These are phyloP conservation scores for Listrodromus nycthemerus DNA, from an alignment of 2,888 invertebrate species.

Conservation along the genomic window DNA sequence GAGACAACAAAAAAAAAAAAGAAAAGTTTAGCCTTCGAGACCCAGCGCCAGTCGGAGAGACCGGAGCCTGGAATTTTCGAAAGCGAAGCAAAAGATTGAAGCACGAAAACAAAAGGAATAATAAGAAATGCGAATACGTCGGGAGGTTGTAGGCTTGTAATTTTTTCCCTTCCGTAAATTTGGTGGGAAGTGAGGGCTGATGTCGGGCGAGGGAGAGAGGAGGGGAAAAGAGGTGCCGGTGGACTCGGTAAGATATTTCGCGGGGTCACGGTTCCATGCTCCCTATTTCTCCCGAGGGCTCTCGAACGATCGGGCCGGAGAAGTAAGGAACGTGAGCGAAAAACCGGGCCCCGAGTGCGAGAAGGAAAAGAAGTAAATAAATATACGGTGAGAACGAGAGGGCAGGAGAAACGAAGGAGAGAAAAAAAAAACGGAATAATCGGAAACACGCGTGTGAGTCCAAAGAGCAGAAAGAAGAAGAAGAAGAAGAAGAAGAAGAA, in stretches of 20 bases:
- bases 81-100: constrained; percentile 14
- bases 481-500: constrained; percentile 2
- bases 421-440: constrained; percentile 41
- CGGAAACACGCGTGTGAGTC: constrained; percentile 50
- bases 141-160: constrained; percentile 31
- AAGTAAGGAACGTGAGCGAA: constrained; percentile 27
- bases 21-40: neutral
- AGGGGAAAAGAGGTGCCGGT: neutral
- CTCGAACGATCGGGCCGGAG: constrained; percentile 26
- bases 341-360: constrained; percentile 15
- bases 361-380: constrained; percentile 44
- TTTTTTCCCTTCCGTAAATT: constrained; percentile 51
- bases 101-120: constrained; percentile 15
- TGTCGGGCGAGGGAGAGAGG: neutral
- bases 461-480: constrained; percentile 29
- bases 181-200: constrained; percentile 43
- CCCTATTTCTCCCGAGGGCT: constrained; percentile 47
- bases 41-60: neutral
- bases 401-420: constrained; percentile 19
- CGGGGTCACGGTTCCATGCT: constrained; percentile 61
- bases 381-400: constrained; percentile 39
- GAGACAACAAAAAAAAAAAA: neutral
- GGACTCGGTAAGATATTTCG: constrained; percentile 43
- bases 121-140: constrained; percentile 7
- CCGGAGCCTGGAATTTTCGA: constrained; percentile 2